Evolutionary conservation across 1,140 invertebrate species (phyloP), one percentile per base, ranked within the genome.

Genomic region (Aphis gossypii): DNA sequence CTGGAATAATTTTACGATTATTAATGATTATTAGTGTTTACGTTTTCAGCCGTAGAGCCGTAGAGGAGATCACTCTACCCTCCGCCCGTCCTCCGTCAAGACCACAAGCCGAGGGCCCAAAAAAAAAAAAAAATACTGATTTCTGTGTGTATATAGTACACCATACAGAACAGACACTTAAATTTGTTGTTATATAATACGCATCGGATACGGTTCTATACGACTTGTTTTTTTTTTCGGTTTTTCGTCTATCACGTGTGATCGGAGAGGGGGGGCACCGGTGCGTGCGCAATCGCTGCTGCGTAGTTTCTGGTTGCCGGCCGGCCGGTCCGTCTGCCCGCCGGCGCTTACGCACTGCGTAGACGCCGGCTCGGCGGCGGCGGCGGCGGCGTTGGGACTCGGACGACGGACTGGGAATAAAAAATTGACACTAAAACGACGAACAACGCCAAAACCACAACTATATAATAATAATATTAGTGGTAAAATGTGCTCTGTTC

Each of bases 301-400:
- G 48, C 92, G 92, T 84, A 93, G 82, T 83, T 93, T 93, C 92
- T 48, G 30, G 30, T 30, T 38, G 38, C 48, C 82, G 48, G 60
- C 14, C 51, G 87, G 44, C 3, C 23, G 3, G 54, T 4, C 41
- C 6, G 90, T 48, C 41, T 30, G 76, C 91, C 76, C 84, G 91
- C 48, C 35, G 48, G 82, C 48, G 48, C n/a, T 86, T 83, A 93
- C 76, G 68, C 83, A 54, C 54, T 25, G 25, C 35, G 35, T 23
- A 35, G 60, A 18, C 92, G 41, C 76, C 82, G 82, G 7, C 30
- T 5, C 1, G 56, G 38, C n/a, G n/a, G 20, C 2, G 35, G 20
- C 2, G 35, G 0, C 38, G 51, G 56, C 48, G 51, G 14, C 25
- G 60, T n/a, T 3, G 44, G 25, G 25, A 30, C 1, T 6, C 35